phyloP scores from a whole-genome alignment of 2,113 vertebrate species.

The Caranx ignobilis region DNA sequence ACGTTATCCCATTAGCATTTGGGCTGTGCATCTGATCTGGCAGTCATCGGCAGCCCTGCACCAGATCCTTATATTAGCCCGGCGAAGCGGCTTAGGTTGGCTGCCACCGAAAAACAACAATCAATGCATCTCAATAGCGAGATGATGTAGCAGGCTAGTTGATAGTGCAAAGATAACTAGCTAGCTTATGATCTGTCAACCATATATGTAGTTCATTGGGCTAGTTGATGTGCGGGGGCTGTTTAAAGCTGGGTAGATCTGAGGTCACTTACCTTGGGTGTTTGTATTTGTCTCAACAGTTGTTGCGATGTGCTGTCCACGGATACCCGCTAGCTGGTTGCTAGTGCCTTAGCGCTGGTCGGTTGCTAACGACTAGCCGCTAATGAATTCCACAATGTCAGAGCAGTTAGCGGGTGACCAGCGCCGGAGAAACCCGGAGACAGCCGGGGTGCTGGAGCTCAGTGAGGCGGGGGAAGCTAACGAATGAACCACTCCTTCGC shows the following conservation, averaged over 20 bases:
- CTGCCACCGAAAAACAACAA: slow-evolving; percentile 45
- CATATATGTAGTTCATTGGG: accelerated
- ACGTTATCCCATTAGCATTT: background rate
- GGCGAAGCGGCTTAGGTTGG: background rate
- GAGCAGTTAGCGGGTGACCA: slow-evolving; percentile 21
- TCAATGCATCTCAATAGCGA: slow-evolving; percentile 47
- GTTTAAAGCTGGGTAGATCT: background rate
- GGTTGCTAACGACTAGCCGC: slow-evolving; percentile 67
- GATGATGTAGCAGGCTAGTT: slow-evolving; percentile 52
- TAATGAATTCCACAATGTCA: slow-evolving; percentile 76
- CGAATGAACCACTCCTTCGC: slow-evolving; percentile 35
- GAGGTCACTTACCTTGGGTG: slow-evolving; percentile 47
- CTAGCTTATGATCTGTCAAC: slow-evolving; percentile 8
- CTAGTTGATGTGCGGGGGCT: too few species aligned
- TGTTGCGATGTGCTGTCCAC: slow-evolving; percentile 36
- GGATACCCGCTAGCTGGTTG: slow-evolving; percentile 59
- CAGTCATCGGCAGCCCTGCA: background rate
- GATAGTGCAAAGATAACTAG: slow-evolving; percentile 16
- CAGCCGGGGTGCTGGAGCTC: background rate
- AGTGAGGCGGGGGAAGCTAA: slow-evolving; percentile 17
- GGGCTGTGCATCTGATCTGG: background rate
- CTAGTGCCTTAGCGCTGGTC: slow-evolving; percentile 55
- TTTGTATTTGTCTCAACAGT: slow-evolving; percentile 29
- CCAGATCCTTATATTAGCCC: background rate
- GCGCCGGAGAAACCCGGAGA: background rate